Evolutionary conservation across 2,888 invertebrate species (phyloP).

Genomic region (Dendrolimus pini): DNA sequence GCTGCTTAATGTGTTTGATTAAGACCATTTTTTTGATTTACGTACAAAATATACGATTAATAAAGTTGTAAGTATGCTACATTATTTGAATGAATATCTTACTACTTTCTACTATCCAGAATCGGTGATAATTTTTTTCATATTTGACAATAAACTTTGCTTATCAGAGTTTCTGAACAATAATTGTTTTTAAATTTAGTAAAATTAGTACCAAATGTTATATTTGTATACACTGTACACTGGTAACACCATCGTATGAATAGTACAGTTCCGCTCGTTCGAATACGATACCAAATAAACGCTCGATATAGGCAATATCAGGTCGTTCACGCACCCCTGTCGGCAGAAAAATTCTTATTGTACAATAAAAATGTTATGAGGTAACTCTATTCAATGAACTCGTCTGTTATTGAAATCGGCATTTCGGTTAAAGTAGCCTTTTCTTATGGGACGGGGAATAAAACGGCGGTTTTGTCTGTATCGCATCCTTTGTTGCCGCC

Average conservation of each 20-base stretch:
- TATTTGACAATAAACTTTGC: no score
- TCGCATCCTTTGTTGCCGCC: constrained; percentile 35
- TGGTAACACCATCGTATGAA: background rate
- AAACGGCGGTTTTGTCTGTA: constrained; percentile 38
- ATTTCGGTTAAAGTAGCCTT: constrained; percentile 54
- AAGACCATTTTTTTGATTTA: no score
- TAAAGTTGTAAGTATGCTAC: no score
- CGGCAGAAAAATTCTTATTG: constrained; percentile 56
- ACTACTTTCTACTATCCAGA: no score
- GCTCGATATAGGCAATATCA: constrained; percentile 56
- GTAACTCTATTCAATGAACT: constrained; percentile 71
- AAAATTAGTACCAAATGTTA: no score
- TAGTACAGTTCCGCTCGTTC: background rate
- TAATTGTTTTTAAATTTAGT: no score
- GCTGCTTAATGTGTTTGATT: no score
- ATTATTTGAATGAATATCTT: no score
- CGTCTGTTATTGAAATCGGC: constrained; percentile 67
- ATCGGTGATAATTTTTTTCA: no score
- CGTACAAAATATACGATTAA: no score
- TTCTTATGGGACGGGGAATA: constrained; percentile 44
- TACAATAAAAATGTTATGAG: constrained; percentile 74
- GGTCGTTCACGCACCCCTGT: constrained; percentile 45
- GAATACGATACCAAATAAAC: constrained; percentile 29
- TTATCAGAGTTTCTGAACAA: no score
- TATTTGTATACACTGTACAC: no score